Evolutionary conservation across 2,888 invertebrate species (phyloP), one percentile per base, ranked within the genome.

Genomic region (Creontiades dilutus): DNA sequence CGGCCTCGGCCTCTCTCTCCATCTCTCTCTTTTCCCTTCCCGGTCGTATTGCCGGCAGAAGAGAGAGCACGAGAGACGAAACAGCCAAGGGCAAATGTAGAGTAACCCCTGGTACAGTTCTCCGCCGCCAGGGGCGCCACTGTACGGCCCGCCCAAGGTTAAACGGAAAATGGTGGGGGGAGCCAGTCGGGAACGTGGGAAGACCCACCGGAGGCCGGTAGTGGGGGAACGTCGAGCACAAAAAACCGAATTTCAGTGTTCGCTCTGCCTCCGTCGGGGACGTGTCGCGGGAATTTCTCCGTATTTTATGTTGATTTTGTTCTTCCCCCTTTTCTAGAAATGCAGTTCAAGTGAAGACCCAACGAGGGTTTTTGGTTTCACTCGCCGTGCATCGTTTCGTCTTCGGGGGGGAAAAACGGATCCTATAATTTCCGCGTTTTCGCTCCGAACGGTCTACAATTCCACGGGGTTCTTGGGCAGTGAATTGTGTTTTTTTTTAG

Each of bases 71-170:
- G 46, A 14, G 52, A 52, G 27, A 28, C 78, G 37, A 46, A 27
- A 9, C 27, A 68, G 23, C 87, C 90, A 90, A 90, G 90, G 90
- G 85, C 90, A 90, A 89, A 90, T 88, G 57, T 89, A 78, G 90
- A 80, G 90, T 90, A 90, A 90, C 90, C 90, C 86, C 46, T 89
- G 76, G 91, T 91, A 90, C 91, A 91, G 91, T 91, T 91, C 90
- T 87, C 86, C 52, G 80, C 91, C 91, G 91, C 90, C 12, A 75
- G 91, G 76, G 23, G 76, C 88, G 78, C 88, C 68, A 57, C 37
- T 16, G 61, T 85, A 7, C 68, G 61, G 12, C n/a, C 61, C 23
- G 14, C 57, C 68, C 68, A 68, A 68, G 68, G 68, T 27, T 27
- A 68, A 68, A 23, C 12, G 68, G 68, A 19, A 27, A 68, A 12